These are phyloP conservation scores for Gymnosoma rotundatum DNA, from an alignment of 2,888 invertebrate genomes.

Conservation along the genomic window DNA sequence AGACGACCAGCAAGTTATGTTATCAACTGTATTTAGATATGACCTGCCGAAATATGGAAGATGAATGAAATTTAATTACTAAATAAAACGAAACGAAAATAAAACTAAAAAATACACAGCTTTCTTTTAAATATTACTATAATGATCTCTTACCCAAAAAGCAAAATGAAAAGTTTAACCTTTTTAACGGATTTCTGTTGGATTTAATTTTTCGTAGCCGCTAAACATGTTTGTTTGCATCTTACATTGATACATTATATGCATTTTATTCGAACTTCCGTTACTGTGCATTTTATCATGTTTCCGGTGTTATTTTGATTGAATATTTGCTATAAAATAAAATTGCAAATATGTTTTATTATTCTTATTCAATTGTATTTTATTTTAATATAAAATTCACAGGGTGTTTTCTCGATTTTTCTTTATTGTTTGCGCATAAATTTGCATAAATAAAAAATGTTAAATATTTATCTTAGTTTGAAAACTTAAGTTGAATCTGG, in stretches of 20 bases:
- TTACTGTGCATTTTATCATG: slow-evolving; percentile 67
- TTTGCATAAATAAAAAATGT: neutral
- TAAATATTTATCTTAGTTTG: neutral
- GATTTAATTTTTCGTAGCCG: slow-evolving; percentile 32
- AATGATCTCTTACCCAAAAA: neutral
- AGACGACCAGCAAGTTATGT: neutral
- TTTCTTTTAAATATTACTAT: slow-evolving; percentile 2
- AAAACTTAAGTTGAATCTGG: neutral
- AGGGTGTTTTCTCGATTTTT: neutral
- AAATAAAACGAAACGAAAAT: slow-evolving; percentile 15
- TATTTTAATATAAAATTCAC: neutral
- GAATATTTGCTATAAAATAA: slow-evolving; percentile 70
- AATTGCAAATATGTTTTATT: slow-evolving; percentile 68
- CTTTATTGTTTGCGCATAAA: neutral
- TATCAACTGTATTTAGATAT: slow-evolving; percentile 12
- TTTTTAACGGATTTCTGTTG: neutral
- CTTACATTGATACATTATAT: slow-evolving; percentile 46
- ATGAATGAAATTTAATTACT: slow-evolving; percentile 43
- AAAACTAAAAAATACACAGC: neutral
- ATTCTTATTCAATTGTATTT: neutral
- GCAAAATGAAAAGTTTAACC: neutral
- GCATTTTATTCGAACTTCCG: slow-evolving; percentile 63
- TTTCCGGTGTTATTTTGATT: slow-evolving; percentile 70
- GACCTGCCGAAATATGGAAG: slow-evolving; percentile 8
- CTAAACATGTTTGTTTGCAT: slow-evolving; percentile 21